Evolutionary conservation across 2,888 invertebrate genomes (phyloP), one percentile per base, ranked within the genome.

Genomic region (Tortrix viridana): DNA sequence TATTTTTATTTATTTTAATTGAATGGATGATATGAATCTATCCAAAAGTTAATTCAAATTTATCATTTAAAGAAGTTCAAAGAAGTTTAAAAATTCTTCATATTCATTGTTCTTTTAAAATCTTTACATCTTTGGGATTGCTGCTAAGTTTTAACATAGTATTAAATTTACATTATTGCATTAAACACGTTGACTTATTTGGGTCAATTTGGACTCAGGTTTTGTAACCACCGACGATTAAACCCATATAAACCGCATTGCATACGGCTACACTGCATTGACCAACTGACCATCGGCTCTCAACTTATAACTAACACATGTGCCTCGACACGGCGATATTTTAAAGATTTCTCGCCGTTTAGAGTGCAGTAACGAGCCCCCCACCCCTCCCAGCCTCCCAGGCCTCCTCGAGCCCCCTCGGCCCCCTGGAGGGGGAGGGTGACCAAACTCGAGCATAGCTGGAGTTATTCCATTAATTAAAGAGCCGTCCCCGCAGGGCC

Each of bases 401-500:
- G 41, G 41, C 12, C 41, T 16, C 47, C 16, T 49, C 38, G 1
- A 22, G 1, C 47, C 12, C 18, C 60, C 48, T 1, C 16, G 47
- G 43, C 54, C 60, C 43, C 18, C 18, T 16, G 69, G 54, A 71
- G 73, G 67, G 69, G 69, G 68, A 68, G 68, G 67, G 65, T 56
- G 67, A 64, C 68, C 69, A 60, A 70, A 73, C 76, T 74, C 59
- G 67, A 65, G 64, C 68, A 67, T 70, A 73, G 75, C 71, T 71
- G 72, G 84, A 89, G 88, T 89, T 89, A 89, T 89, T 89, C 88
- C 88, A 89, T 90, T 90, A 89, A 90, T 90, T 89, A 89, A 88
- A 87, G 76, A 74, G 72, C 69, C 76, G 74, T 77, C 62, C 60
- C 53, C 52, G 52, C 57, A 63, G 76, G 75, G 74, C 75, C 76